Percentiles rank a stretch among this genome's conserved stretches.
Conservation (phyloP, 1,140 invertebrate genomes). For the Drosophila setifemur region DNA sequence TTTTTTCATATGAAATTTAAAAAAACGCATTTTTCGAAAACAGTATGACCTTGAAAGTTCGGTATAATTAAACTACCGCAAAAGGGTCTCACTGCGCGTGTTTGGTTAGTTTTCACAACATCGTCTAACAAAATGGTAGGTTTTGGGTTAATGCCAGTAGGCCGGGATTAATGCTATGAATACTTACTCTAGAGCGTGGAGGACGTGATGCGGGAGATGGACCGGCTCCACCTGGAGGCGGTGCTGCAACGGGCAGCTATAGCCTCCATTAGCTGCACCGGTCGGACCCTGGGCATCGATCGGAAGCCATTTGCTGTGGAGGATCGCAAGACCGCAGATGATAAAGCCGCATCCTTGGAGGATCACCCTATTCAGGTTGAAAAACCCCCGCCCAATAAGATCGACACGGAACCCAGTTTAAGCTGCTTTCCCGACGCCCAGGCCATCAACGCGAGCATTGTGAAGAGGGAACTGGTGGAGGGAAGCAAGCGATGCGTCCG, state of each 20-base stretch:
- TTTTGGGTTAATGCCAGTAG: too few relatives aligned
- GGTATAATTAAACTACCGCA: too few relatives aligned
- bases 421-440: conserved; percentile 36
- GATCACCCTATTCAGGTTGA: neutral
- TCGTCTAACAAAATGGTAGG: too few relatives aligned
- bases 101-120: too few relatives aligned
- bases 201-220: conserved; percentile 26
- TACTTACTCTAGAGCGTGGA: conserved; percentile 41
- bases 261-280: conserved; percentile 37
- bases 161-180: neutral
- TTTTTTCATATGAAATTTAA: neutral
- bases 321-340: neutral
- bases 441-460: conserved; percentile 47
- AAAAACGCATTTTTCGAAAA: too few relatives aligned
- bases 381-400: neutral
- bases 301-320: conserved; percentile 15
- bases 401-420: neutral
- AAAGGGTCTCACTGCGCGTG: too few relatives aligned
- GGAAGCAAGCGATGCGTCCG: conserved; percentile 55
- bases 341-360: neutral
- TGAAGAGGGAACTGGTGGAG: conserved; percentile 46
- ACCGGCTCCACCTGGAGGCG: conserved; percentile 20
- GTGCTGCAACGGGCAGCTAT: conserved; percentile 51
- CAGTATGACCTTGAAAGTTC: too few relatives aligned
- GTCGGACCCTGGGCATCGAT: conserved; percentile 49